Evolutionary conservation across 1,140 invertebrate species (phyloP), one percentile per base, ranked within the genome.

Genomic region (Pomacea maculata): DNA sequence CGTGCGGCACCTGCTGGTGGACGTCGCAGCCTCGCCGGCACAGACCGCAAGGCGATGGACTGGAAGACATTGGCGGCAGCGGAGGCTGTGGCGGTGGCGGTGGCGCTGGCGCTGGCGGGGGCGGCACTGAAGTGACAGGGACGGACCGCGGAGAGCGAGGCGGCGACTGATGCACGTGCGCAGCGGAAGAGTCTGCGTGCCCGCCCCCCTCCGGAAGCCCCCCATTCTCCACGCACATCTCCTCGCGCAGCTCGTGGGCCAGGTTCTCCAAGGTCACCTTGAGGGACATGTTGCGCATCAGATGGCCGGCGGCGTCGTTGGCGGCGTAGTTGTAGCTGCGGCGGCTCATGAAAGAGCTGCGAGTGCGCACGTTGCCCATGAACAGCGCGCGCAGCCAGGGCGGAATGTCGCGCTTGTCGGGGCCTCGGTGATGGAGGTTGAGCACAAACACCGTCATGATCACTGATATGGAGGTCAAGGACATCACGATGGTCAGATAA

Each of bases 401-500:
- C n/a, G 90, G 90, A 55, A 90, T 86, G 17, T 84, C 76, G 54
- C 82, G 80, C 79, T 88, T 87, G 75, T 86, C 84, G 15, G 90
- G 87, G 15, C 88, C 87, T n/a, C 88, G 78, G 81, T 90, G 89
- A 77, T 91, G 90, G 21, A 91, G 84, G 79, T 91, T 90, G 11
- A 91, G 83, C 9, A 91, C 90, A 76, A 90, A 87, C 29, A 92
- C 91, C 15, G 91, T 91, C 84, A 90, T 88, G 52, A 92, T 91
- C 34, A 92, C 90, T 11, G 91, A 92, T 21, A 91, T 80, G 61
- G 89, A 91, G 1, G 91, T 91, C 83, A 92, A 86, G 5, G 89
- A 87, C 91, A 92, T 92, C 0, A 91, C 89, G 6, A 90, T 88
- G 6, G 91, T 92, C 70, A 92, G 81, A 83, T 92, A 92, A 67